These are phyloP conservation scores for Natator depressus DNA, from an alignment of 2,113 vertebrate species.

Conservation along the genomic window DNA sequence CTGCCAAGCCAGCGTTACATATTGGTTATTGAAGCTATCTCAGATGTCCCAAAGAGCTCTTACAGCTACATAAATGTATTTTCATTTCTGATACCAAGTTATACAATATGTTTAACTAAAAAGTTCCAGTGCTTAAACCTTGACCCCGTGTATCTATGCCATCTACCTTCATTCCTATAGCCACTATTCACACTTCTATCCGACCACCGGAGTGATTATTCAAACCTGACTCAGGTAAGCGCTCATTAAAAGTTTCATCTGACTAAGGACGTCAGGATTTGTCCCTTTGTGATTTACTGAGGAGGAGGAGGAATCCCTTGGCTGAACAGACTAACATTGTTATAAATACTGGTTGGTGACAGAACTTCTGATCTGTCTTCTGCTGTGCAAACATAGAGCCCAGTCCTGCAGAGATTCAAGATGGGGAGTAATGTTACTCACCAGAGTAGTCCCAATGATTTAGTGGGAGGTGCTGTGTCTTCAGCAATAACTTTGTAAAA, in stretches of 20 bases:
- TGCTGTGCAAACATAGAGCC: neutral
- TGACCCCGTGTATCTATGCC: neutral
- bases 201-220: neutral
- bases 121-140: too few species aligned
- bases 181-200: too few species aligned
- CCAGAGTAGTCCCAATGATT: neutral
- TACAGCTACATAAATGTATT: neutral
- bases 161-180: neutral
- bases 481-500: neutral
- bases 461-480: neutral
- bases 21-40: neutral
- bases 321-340: neutral
- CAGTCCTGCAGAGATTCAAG: neutral
- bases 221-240: too few species aligned
- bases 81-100: neutral
- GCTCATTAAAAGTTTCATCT: too few species aligned
- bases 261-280: neutral
- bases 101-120: too few species aligned
- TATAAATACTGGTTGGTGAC: neutral
- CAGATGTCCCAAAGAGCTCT: neutral
- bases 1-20: neutral
- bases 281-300: too few species aligned
- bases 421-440: neutral
- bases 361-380: neutral
- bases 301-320: neutral